Evolutionary conservation across 2,797 vertebrate species (phyloP).

Genomic region (Microcaecilia unicolor): DNA sequence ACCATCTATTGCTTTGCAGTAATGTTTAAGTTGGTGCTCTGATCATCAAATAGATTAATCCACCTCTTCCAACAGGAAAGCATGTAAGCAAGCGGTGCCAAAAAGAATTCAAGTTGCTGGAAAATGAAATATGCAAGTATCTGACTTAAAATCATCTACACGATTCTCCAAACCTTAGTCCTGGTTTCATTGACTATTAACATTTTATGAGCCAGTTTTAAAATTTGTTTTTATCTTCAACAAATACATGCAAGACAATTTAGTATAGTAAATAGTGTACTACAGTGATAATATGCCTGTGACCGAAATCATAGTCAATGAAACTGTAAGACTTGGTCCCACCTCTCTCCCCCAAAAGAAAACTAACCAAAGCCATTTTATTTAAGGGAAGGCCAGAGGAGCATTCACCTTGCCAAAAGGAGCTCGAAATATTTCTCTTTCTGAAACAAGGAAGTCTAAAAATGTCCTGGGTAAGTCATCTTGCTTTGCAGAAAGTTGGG

Average conservation of each 20-base stretch:
- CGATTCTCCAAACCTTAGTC: slow-evolving; percentile 14
- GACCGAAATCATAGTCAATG: slow-evolving; percentile 36
- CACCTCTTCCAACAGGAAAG: slow-evolving; percentile 81
- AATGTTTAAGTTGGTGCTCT: slow-evolving; percentile 5
- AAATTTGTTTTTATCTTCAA: slow-evolving; percentile 4
- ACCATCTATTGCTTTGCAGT: slow-evolving; percentile 9
- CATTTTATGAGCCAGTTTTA: slow-evolving; percentile 3
- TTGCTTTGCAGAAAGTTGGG: slow-evolving; percentile 44
- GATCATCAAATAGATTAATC: slow-evolving; percentile 40
- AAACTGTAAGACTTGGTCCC: slow-evolving; percentile 25
- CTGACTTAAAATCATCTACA: slow-evolving; percentile 43
- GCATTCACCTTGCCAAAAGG: slow-evolving; percentile 81
- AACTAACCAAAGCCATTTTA: slow-evolving; percentile 55
- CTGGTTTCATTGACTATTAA: slow-evolving; percentile 52
- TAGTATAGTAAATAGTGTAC: not conserved
- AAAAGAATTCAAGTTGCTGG: slow-evolving; percentile 74
- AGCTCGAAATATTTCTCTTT: slow-evolving; percentile 81
- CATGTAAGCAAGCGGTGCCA: slow-evolving; percentile 88
- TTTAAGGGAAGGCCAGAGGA: slow-evolving; percentile 85
- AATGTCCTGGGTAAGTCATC: slow-evolving; percentile 76
- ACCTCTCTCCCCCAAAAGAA: too few relatives aligned
- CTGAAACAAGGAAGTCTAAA: slow-evolving; percentile 78
- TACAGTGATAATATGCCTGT: not conserved
- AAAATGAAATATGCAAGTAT: slow-evolving; percentile 91
- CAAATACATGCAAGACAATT: not conserved